phyloP scores from a whole-genome alignment of 2,797 vertebrate genomes.

The Characodon lateralis region DNA sequence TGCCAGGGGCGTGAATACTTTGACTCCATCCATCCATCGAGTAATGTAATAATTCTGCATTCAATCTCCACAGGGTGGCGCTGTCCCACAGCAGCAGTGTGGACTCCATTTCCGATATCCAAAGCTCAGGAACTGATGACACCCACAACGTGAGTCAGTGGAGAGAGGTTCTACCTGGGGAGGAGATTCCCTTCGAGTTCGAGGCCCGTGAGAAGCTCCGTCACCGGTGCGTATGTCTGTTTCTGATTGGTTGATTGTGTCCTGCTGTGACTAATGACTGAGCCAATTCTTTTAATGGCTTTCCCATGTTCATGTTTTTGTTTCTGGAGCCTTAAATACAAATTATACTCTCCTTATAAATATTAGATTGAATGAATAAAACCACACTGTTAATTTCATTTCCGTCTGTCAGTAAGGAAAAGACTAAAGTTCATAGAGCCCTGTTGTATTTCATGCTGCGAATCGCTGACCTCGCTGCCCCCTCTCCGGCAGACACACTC shows the following conservation, averaged over 20 bases:
- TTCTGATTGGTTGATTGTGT: too few species aligned
- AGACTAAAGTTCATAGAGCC: too few species aligned
- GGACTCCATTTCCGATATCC: constrained; percentile 87
- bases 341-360: too few species aligned
- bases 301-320: too few species aligned
- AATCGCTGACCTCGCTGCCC: not conserved
- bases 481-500: constrained; percentile 87
- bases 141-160: constrained; percentile 93
- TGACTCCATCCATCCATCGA: not conserved
- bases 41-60: not conserved
- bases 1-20: not conserved
- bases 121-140: constrained; percentile 85
- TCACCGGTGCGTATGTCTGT: constrained; percentile 70
- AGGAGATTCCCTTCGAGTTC: constrained; percentile 96
- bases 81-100: constrained; percentile 96
- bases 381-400: too few species aligned
- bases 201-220: constrained; percentile 92
- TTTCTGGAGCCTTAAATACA: too few species aligned
- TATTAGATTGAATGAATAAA: too few species aligned
- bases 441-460: too few species aligned
- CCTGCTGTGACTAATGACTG: too few species aligned
- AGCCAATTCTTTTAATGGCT: too few species aligned
- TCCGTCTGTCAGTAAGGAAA: too few species aligned
- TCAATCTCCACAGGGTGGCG: constrained; percentile 84
- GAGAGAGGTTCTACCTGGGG: constrained; percentile 92